Conservation (phyloP, 1,140 invertebrate species). For the Apolygus lucorum region DNA sequence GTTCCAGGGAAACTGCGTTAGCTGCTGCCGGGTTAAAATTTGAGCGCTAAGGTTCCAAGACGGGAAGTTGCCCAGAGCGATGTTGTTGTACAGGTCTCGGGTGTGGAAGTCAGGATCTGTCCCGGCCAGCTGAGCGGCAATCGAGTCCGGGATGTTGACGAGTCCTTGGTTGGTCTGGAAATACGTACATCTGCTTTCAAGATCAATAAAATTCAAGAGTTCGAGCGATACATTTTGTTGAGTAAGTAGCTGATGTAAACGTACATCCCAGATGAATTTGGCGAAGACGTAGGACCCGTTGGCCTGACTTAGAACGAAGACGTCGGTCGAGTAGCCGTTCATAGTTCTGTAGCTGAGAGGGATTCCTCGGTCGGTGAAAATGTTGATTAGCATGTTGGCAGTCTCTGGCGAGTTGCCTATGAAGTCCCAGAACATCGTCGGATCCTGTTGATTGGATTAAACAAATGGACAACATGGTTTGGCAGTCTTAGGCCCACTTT, state of each 20-base stretch:
- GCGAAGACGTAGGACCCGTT: conserved; percentile 68
- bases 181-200: no score
- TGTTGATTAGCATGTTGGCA: conserved; percentile 73
- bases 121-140: conserved; percentile 59
- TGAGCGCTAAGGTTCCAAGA: conserved; percentile 70
- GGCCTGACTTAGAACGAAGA: conserved; percentile 81
- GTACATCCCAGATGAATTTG: conserved; percentile 44
- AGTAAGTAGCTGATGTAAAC: no score
- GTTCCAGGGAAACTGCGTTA: conserved; percentile 66
- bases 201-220: no score
- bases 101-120: conserved; percentile 79
- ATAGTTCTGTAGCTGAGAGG: conserved; percentile 84
- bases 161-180: conserved; percentile 77
- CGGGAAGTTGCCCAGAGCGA: conserved; percentile 67
- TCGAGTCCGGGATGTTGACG: conserved; percentile 63
- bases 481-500: no score
- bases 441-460: not conserved
- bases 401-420: conserved; percentile 76
- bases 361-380: conserved; percentile 84
- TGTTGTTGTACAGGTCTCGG: conserved; percentile 83
- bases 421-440: conserved; percentile 93
- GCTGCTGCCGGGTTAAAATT: conserved; percentile 63
- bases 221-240: no score
- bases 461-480: no score
- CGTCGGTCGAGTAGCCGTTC: conserved; percentile 93